Base-by-base conservation (phyloP, 2,113 vertebrate species). In the Pleuronectes platessa region DNA sequence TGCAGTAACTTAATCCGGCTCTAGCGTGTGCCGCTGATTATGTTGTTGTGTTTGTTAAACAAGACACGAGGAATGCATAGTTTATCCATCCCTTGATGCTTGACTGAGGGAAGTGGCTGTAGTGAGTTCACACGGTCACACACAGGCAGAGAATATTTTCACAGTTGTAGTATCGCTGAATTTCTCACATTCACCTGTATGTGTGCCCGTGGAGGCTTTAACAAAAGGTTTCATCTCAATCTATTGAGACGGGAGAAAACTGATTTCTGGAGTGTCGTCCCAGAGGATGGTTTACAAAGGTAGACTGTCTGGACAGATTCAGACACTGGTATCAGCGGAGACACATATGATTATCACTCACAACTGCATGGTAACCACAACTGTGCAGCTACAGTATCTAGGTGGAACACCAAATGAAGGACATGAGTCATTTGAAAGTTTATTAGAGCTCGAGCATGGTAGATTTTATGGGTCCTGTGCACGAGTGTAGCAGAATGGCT, bases 241-340 rank as follows among this genome's bases (percentile, higher is more conserved):
- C 69, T 77, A 14, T 40, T 35, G 58, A 71, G 61, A 54, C 21
- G 18, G 64, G 27, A 75, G 56, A 58, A 65, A 72, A 84, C 65
- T 55, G 76, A 69, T 79, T 74, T 71, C 59, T 80, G 35, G 21
- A 75, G 70, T 45, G 47, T 31, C 68, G 54, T 78, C 78, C 75
- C 51, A 72, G 63, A 49, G 66, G 47, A 62, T 37, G 2, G n/a
- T 78, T 79, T 71, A 70, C 70, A 84, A 80, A 74, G 76, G 35
- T 37, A 3, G 53, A 9, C 23, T 5, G n/a, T 73, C 55, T 68
- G 54, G 37, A 66, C 54, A 78, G 61, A 71, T 53, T 45, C 42
- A 35, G 68, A 17, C 18, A 0, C 61, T 71, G 66, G 74, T 87
- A 81, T 85, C 64, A 62, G 55, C 45, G 27, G 21, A 69, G 42